These are phyloP conservation scores for Pachyrhynchus sulphureomaculatus DNA, from an alignment of 1,140 invertebrate genomes.

Conservation along the genomic window DNA sequence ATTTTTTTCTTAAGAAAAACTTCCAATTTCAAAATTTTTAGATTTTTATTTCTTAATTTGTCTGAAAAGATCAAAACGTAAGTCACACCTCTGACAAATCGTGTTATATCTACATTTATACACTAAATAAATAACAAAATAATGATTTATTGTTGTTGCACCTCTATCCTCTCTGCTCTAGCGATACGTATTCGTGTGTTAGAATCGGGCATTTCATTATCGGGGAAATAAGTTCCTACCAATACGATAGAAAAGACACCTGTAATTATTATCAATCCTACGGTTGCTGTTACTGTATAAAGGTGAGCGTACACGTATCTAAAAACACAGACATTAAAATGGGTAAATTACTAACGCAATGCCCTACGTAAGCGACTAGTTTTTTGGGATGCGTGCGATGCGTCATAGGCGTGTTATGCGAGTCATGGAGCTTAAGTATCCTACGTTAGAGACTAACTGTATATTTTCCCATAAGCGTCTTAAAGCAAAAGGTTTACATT, in stretches of 20 bases:
- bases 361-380: too few relatives aligned
- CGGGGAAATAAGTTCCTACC: constrained; percentile 47
- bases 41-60: too few relatives aligned
- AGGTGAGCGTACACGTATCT: constrained; percentile 50
- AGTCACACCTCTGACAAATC: too few relatives aligned
- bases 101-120: background rate
- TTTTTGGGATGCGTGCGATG: too few relatives aligned
- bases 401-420: too few relatives aligned
- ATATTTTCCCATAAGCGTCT: background rate
- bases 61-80: too few relatives aligned
- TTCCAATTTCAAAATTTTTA: too few relatives aligned
- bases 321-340: constrained; percentile 28
- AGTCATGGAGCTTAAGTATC: too few relatives aligned
- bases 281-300: constrained; percentile 49
- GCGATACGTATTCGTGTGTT: constrained; percentile 6
- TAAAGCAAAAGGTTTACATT: background rate
- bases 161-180: constrained; percentile 11
- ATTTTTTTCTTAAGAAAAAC: too few relatives aligned
- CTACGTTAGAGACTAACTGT: too few relatives aligned
- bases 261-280: constrained; percentile 47
- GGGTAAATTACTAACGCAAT: too few relatives aligned
- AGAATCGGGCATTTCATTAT: constrained; percentile 30
- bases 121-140: constrained; percentile 1
- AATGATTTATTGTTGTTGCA: constrained; percentile 14
- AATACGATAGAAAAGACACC: constrained; percentile 47